These are phyloP conservation scores for Apis cerana DNA, from an alignment of 1,140 invertebrate species.

Conservation along the genomic window DNA sequence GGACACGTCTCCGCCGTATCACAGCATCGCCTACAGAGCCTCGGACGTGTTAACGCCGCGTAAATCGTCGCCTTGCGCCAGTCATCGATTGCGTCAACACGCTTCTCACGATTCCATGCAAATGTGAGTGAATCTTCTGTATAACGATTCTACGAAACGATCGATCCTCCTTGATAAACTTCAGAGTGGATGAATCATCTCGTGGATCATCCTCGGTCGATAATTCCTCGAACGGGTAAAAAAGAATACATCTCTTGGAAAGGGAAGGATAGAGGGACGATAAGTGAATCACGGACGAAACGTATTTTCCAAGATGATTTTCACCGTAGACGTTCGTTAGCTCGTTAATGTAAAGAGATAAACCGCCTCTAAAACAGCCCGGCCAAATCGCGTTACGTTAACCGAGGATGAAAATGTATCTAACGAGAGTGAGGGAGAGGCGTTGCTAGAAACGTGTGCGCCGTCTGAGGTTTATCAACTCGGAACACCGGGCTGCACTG, in stretches of 20 bases:
- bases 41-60: conserved; percentile 89
- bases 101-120: conserved; percentile 59
- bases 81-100: conserved; percentile 78
- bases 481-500: conserved; percentile 1
- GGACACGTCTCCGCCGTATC: conserved; percentile 82
- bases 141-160: not conserved
- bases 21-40: conserved; percentile 91
- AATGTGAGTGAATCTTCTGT: conserved; percentile 56
- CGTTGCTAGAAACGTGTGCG: conserved; percentile 27
- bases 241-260: too few species aligned
- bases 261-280: not conserved
- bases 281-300: too few species aligned
- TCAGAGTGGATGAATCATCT: too few species aligned
- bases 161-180: too few species aligned
- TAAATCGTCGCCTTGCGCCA: conserved; percentile 80
- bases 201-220: not conserved
- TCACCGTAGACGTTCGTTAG: not conserved
- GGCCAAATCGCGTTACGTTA: conserved; percentile 40
- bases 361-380: conserved; percentile 30
- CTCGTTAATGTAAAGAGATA: conserved; percentile 45
- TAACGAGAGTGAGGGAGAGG: conserved; percentile 20
- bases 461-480: conserved; percentile 43
- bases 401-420: conserved; percentile 47
- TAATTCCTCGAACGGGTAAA: too few species aligned
- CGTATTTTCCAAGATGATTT: not conserved